Evolutionary conservation across 2,888 invertebrate species (phyloP), one percentile per base, ranked within the genome.

Genomic region (Molorchus minor): DNA sequence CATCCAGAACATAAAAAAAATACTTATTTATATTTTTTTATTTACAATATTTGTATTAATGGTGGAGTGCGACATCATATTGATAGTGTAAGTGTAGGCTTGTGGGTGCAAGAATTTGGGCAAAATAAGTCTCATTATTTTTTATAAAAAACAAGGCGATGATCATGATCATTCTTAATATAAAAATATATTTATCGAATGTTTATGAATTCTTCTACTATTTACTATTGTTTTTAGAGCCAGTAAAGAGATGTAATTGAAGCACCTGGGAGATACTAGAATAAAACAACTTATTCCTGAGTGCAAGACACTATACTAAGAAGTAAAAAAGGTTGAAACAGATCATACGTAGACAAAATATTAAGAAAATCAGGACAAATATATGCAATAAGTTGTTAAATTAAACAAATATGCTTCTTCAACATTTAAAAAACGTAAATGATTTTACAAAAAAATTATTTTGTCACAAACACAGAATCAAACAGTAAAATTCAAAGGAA

Each of bases 401-500:
- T 16, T 16, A 16, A 5, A 8, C 16, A 4, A 4, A 13, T 15
- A 7, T 1, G n/a, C 15, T 17, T 40, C n/a, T 40, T 7, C 3
- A 2, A 40, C 4, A 40, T 40, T 10, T 52, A 7, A 33, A 33
- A 41, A 20, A 53, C 15, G 36, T 61, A 2, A 61, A 61, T 43
- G 19, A 53, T 12, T 30, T 38, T 3, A 59, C 62, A 12, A 36
- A 45, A 12, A n/a, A 43, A 62, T 64, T 29, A 33, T 64, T 20
- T 8, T 47, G 5, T 53, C 33, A 15, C 67, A 67, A 57, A n/a
- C 49, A 7, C n/a, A 36, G 29, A 62, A 30, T 30, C 58, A 57
- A 35, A 51, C 58, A 19, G 25, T 10, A 7, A 56, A 56, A 35
- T 60, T 65, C 7, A 59, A 51, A 54, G 66, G 66, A 13, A 56